Conservation (phyloP, 2,888 invertebrate species). For the Drosophila flavopinicola region DNA sequence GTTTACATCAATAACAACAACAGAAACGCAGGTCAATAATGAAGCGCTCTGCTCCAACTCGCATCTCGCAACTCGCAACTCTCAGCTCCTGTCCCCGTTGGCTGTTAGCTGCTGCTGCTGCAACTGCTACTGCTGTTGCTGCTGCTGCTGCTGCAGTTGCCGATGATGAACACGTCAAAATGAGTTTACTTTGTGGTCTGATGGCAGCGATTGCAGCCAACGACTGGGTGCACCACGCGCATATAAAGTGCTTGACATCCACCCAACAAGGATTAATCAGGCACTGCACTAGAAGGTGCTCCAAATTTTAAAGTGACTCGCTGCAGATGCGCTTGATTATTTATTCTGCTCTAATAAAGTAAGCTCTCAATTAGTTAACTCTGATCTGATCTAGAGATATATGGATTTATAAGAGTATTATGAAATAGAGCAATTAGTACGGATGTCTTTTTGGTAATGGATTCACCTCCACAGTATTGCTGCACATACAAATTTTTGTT, state of each 20-base stretch:
- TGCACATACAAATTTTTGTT: too few species aligned
- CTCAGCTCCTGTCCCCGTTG: not conserved
- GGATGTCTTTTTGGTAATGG: too few species aligned
- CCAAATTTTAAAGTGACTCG: not conserved
- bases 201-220: slow-evolving; percentile 49
- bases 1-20: slow-evolving; percentile 72
- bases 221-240: slow-evolving; percentile 20
- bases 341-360: slow-evolving; percentile 7
- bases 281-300: slow-evolving; percentile 1
- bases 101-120: slow-evolving; percentile 20
- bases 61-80: slow-evolving; percentile 20
- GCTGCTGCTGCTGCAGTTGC: slow-evolving; percentile 20
- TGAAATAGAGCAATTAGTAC: too few species aligned
- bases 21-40: slow-evolving; percentile 67
- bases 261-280: slow-evolving; percentile 39
- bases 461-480: too few species aligned
- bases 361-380: not conserved
- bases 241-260: slow-evolving; percentile 37
- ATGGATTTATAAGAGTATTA: too few species aligned
- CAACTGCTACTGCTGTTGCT: not conserved
- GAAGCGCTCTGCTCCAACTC: too few species aligned
- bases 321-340: not conserved
- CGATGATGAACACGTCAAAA: slow-evolving; percentile 62
- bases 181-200: slow-evolving; percentile 70
- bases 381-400: too few species aligned